Evolutionary conservation across 2,797 vertebrate species (phyloP).

Genomic region (Pseudochirops cupreus): DNA sequence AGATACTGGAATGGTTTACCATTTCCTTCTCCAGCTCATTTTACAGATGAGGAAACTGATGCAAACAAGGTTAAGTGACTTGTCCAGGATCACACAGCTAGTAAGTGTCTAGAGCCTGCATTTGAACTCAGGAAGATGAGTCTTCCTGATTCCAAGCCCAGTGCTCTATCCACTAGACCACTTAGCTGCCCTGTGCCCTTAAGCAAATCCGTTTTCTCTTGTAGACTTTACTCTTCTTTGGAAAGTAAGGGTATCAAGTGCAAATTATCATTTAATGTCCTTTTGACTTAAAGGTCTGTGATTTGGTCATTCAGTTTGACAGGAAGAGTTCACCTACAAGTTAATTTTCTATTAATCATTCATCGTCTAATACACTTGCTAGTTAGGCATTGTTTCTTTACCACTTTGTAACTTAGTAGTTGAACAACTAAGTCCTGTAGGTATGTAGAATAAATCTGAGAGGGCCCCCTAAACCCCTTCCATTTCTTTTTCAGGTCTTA

Average conservation of each 20-base stretch:
- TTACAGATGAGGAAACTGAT: background rate
- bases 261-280: background rate
- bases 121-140: background rate
- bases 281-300: background rate
- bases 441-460: slow-evolving; percentile 43
- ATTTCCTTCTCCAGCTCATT: background rate
- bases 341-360: slow-evolving; percentile 58
- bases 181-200: background rate
- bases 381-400: slow-evolving; percentile 59
- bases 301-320: slow-evolving; percentile 54
- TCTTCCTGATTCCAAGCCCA: background rate
- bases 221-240: background rate
- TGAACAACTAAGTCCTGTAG: background rate
- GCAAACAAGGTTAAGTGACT: background rate
- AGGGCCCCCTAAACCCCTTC: background rate
- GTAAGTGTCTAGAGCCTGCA: background rate
- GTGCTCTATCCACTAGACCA: background rate
- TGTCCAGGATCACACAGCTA: background rate
- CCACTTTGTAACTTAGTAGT: background rate
- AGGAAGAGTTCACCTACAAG: slow-evolving; percentile 38
- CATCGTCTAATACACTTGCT: slow-evolving; percentile 65
- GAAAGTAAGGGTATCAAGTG: background rate
- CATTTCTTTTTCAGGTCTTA: slow-evolving; percentile 42
- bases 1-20: background rate
- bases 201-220: background rate